Evolutionary conservation across 2,113 vertebrate species (phyloP), one percentile per base, ranked within the genome.

Genomic region (Thunnus thynnus): DNA sequence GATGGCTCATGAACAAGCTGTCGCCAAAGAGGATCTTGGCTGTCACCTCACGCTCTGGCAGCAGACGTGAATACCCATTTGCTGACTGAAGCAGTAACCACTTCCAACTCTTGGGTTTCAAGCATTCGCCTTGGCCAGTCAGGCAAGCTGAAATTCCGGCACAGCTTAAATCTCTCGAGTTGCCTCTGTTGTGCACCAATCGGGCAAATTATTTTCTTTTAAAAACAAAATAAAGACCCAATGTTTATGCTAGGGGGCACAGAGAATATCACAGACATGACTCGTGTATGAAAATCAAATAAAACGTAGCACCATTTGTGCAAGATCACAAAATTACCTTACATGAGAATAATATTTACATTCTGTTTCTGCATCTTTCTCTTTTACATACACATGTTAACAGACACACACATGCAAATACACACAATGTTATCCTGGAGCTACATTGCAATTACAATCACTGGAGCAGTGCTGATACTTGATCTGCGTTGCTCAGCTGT

Each of bases 1-100:
- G 61, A 68, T 32, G 66, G 71, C 72, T 80, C 68, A 80, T 69
- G 20, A 72, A 69, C 76, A 85, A 64, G 64, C 50, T 72, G 72
- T 79, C 70, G 76, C 74, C 47, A 20, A 22, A 83, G 70, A 84
- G 63, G 70, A 76, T 74, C 52, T 72, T 84, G 90, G 84, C 84
- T 78, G 58, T 81, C 48, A 60, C 48, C 22, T 87, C 41, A 1
- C 50, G 13, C 32, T 79, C 72, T 85, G 86, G 86, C 88, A 86
- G 73, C 62, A 41, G 76, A 83, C 62, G 12, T 54, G 64, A 88
- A 74, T 82, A 80, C 68, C 72, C 44, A 79, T 89, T 88, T 87
- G 88, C 86, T 87, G 86, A 90, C 88, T 82, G 62, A 85, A 82
- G 83, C 86, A 80, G 52, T 75, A 82, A 84, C 56, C 32, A 58